phyloP scores from a whole-genome alignment of 2,888 invertebrate genomes.

The Auanema freiburgensis region DNA sequence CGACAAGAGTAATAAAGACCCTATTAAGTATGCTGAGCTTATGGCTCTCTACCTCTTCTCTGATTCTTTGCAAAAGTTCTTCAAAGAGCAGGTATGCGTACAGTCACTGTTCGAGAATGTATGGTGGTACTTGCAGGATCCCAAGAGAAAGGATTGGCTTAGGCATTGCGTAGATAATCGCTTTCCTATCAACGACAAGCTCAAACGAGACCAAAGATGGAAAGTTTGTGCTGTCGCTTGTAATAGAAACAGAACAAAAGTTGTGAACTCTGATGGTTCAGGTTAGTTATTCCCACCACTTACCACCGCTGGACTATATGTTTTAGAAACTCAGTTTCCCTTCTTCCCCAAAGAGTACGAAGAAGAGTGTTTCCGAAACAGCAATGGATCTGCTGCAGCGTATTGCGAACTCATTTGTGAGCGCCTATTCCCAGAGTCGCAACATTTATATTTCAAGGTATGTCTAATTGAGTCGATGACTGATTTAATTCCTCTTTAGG shows the following conservation, averaged over 20 bases:
- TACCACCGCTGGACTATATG: not conserved
- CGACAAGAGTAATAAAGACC: conserved; percentile 33
- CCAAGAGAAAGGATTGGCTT: conserved; percentile 45
- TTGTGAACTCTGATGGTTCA: conserved; percentile 32
- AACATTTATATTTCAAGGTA: conserved; percentile 47
- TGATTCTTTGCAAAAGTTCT: conserved; percentile 30
- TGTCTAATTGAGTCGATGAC: not conserved
- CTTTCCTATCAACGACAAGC: conserved; percentile 40
- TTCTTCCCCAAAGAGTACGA: conserved; percentile 40
- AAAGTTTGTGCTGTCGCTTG: conserved; percentile 44
- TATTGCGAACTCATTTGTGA: conserved; percentile 44
- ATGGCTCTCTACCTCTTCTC: conserved; percentile 44
- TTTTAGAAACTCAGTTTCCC: conserved; percentile 35
- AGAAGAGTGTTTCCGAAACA: conserved; percentile 34
- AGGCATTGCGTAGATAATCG: conserved; percentile 42
- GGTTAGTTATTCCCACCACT: conserved; percentile 9
- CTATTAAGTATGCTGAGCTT: conserved; percentile 46
- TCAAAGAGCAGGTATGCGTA: conserved; percentile 40
- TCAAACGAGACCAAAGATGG: conserved; percentile 42
- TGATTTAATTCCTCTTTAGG: conserved; percentile 20
- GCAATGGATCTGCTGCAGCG: conserved; percentile 28
- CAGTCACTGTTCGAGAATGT: not conserved
- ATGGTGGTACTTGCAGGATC: conserved; percentile 26
- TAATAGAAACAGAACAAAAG: conserved; percentile 43
- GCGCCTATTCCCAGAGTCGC: conserved; percentile 37